These are phyloP conservation scores for Morbakka virulenta DNA, from an alignment of 30 jellyfish, hydroid and myxozoan species.

Conservation along the genomic window DNA sequence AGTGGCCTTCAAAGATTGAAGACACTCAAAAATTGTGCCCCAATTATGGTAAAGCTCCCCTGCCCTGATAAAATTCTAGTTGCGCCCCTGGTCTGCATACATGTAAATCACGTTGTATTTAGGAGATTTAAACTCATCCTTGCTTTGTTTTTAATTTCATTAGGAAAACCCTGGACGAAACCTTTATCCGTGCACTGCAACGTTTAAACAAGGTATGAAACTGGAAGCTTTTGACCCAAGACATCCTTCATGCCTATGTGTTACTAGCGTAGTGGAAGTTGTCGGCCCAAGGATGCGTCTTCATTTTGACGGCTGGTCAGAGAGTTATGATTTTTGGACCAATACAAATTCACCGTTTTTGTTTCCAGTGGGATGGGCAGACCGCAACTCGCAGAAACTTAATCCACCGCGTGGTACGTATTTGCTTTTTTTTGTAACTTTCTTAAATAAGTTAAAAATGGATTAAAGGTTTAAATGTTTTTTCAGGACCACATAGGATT, in stretches of 20 bases:
- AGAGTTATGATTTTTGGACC: constrained; percentile 97
- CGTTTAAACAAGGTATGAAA: constrained; percentile 86
- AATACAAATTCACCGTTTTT: constrained; percentile 88
- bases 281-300: constrained; percentile 92
- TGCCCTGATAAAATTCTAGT: too few species aligned
- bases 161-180: constrained; percentile 87
- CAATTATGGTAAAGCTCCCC: too few species aligned
- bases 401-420: constrained; percentile 86
- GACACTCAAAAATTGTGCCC: too few species aligned
- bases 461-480: too few species aligned
- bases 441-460: neutral
- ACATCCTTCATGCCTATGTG: constrained; percentile 95
- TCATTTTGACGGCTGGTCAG: constrained; percentile 98
- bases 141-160: neutral
- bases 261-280: constrained; percentile 87
- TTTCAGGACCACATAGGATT: neutral
- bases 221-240: constrained; percentile 96
- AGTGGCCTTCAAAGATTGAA: too few species aligned
- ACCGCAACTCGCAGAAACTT: constrained; percentile 53
- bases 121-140: too few species aligned
- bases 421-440: neutral
- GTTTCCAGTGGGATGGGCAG: constrained; percentile 89
- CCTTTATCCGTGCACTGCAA: constrained; percentile 59
- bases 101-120: too few species aligned
- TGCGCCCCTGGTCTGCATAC: too few species aligned